Evolutionary conservation across 2,113 vertebrate species (phyloP), one percentile per base, ranked within the genome.

Genomic region (Ciconia maguari): DNA sequence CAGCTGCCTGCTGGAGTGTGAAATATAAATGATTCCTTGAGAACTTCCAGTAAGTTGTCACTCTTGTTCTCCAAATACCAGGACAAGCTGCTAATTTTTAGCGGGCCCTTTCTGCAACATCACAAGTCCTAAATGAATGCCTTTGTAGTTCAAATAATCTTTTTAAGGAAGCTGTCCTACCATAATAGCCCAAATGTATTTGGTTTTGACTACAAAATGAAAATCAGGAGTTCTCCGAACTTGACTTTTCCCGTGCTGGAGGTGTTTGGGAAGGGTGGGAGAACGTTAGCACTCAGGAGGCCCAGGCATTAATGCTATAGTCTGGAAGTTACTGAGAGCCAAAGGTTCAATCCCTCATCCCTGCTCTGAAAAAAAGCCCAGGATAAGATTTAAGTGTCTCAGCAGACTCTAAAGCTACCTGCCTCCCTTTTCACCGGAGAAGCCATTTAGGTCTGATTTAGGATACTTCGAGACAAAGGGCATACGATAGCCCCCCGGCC

Each of bases 1-100:
- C 99, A 99, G 98, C 98, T 99, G 99, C 99, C 98, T 98, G 98
- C 98, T 98, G 98, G 98, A 98, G 96, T 98, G 98, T 98, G 98
- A 99, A 99, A 99, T 98, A 99, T 98, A 98, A 98, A 99, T 98
- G 98, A 99, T 99, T 99, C 98, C 98, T 98, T 99, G 99, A 99
- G 98, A 99, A 99, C 98, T 98, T 99, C 98, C 98, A 98, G 98
- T 97, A 98, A 99, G 98, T 98, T 98, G 97, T 98, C 98, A 98
- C 98, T 98, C 97, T 97, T 97, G 98, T 98, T 97, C 97, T 97
- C 96, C 97, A 97, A 98, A 98, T 98, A 97, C 98, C 97, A 96
- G 97, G 96, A 98, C 97, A 98, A 98, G 96, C 97, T 97, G 97
- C 97, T 97, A 97, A 98, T 97, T 98, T 97, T 94, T 97, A 97